phyloP scores from a whole-genome alignment of 2,797 vertebrate genomes.

The Vespertilio murinus region DNA sequence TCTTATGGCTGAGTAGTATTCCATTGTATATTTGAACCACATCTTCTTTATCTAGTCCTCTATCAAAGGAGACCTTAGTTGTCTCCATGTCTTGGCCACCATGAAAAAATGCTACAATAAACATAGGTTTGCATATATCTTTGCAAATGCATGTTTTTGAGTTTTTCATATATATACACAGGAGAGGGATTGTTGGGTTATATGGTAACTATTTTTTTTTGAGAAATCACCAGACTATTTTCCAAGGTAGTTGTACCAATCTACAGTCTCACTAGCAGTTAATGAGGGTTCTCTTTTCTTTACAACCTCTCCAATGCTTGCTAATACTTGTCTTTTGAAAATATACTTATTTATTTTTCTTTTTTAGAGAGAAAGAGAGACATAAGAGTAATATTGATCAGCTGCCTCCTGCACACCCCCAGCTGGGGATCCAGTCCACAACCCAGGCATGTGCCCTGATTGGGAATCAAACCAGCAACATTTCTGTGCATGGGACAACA shows the following conservation, averaged over 20 bases:
- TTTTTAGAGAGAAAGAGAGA: not conserved
- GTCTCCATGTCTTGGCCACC: not conserved
- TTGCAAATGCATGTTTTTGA: not conserved
- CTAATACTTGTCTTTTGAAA: not conserved
- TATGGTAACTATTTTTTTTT: not conserved
- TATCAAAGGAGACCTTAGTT: not conserved
- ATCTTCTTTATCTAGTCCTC: not conserved
- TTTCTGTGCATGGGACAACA: too few species aligned
- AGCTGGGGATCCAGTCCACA: too few species aligned
- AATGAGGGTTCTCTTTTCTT: not conserved
- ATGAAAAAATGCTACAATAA: not conserved
- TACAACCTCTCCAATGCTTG: not conserved
- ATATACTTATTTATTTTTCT: not conserved
- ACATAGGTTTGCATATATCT: not conserved
- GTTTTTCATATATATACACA: not conserved
- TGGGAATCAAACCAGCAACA: too few species aligned
- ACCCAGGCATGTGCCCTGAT: too few species aligned
- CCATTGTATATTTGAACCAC: not conserved
- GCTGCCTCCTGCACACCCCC: too few species aligned
- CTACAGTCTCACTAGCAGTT: not conserved
- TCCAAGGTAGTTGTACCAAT: not conserved
- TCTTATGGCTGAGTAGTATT: not conserved
- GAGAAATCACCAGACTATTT: not conserved
- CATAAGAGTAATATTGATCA: not conserved
- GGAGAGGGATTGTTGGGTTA: not conserved